Conservation (phyloP, 2,797 vertebrate species). For the Channallabes apus region DNA sequence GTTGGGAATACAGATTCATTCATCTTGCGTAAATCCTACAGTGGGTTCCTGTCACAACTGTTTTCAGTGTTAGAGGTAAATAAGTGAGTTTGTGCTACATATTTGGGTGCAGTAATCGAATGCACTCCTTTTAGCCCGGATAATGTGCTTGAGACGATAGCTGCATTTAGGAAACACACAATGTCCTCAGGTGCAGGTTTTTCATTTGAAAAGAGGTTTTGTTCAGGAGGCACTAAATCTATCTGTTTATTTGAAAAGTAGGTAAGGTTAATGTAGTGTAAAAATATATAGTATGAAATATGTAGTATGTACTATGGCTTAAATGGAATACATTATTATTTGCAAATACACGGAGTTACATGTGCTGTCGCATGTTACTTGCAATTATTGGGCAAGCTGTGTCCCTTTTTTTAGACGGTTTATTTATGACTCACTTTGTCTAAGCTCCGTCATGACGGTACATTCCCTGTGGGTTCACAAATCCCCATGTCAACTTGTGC, state of each 20-base stretch:
- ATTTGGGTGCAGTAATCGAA: constrained; percentile 29
- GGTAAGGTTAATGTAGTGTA: neutral
- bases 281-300: neutral
- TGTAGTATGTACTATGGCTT: neutral
- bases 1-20: constrained; percentile 33
- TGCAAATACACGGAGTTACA: neutral
- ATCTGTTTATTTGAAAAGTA: neutral
- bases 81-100: constrained; percentile 1
- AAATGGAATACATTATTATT: neutral
- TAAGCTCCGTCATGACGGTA: neutral
- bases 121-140: constrained; percentile 9
- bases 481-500: constrained; percentile 15
- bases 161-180: constrained; percentile 16
- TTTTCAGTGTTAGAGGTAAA: constrained; percentile 18
- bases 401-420: neutral
- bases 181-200: neutral
- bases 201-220: neutral
- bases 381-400: neutral
- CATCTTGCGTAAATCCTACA: constrained; percentile 27
- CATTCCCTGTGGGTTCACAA: constrained; percentile 2
- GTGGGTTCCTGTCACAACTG: constrained; percentile 21
- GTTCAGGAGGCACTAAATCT: neutral
- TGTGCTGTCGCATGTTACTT: constrained; percentile 4
- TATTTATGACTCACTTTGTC: constrained; percentile 6
- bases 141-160: constrained; percentile 29